Base-by-base conservation (phyloP, 37 sponge, comb jelly and placozoan species). In the Halichondria panicea region DNA sequence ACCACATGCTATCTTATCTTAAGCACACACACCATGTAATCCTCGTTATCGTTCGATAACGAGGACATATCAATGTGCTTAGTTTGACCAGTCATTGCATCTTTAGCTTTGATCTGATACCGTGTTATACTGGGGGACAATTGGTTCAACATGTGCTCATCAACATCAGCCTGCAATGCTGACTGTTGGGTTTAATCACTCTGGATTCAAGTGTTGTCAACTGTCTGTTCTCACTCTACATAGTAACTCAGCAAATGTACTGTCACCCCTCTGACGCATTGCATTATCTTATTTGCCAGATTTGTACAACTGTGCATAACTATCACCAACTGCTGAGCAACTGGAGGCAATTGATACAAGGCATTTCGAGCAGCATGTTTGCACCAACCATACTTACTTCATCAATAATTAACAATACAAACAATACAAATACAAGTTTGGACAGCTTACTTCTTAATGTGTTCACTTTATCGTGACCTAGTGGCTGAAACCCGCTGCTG, bases 321-420 rank as follows among this genome's bases (percentile, higher is more conserved):
- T 19, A 35, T 80, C 72, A 27, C 64, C 63, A n/a, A 62, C 64
- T 7, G 71, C n/a, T 58, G 60, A 24, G 27, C 60, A 58, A 58
- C 60, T 25, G 60, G 60, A 22, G 60, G 77, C 62, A 84, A 58
- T 64, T 76, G 84, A 43, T 68, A 76, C 34, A 84, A 54, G 41
- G 69, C 84, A 77, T 69, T 44, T 70, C 27, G 28, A 70, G 52
- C 30, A 75, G 46, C 61, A 77, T 76, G 40, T 74, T 66, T 2
- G 63, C 19, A 32, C 78, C 79, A 38, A 85, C 79, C 86, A 85
- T 85, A 19, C 59, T 54, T 15, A 85, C 46, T 68, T 85, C 86
- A 78, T 85, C 86, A 71, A 85, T 71, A 45, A 85, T 71, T 11
- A 85, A 12, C 44, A 85, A 35, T 66, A 36, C n/a, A n/a, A n/a